Evolutionary conservation across 1,140 invertebrate genomes (phyloP), one percentile per base, ranked within the genome.

Genomic region (Aradophagus sp.): DNA sequence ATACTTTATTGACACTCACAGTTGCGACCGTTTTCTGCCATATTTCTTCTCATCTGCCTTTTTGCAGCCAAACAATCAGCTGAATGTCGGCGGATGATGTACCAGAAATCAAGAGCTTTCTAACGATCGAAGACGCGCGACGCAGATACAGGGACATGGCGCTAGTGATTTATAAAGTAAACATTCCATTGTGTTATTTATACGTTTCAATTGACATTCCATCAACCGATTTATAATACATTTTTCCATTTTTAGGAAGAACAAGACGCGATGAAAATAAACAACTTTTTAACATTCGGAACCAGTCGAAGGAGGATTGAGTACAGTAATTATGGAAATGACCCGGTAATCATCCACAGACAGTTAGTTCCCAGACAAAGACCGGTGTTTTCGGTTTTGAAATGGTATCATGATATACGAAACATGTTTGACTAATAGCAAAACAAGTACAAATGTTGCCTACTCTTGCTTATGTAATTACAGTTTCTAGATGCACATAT

Each of bases 311-410:
- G 80, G 48, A 83, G 78, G 10, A 83, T 77, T 38, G 78, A 82
- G 12, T 87, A 87, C 45, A 84, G 78, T 26, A 86, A 68, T 59
- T 80, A 83, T 52, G 86, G 86, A 31, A 87, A 87, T 56, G 77
- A 86, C 10, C 79, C 85, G 5, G 81, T 87, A 6, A 76, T 85
- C 13, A 68, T 87, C 20, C 77, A 80, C 15, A 84, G 75, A 71
- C 56, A 79, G 2, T 16, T 71, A 6, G 70, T 61, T 7, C 44
- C 48, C 5, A 48, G 67, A 34, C 31, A 36, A 38, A 41, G 44
- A 26, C 29, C 50, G 8, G 20, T 76, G 5, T 41, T 61, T 17
- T 75, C 73, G 11, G 41, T 80, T 7, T 59, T 67, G 1, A 73
- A 61, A 32, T 66, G 78, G 36, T 77, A 82, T 42, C 53, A 50